Percentiles rank a stretch among this genome's conserved stretches.
Conservation (phyloP, 2,888 invertebrate species). For the Parascotia fuliginaria region DNA sequence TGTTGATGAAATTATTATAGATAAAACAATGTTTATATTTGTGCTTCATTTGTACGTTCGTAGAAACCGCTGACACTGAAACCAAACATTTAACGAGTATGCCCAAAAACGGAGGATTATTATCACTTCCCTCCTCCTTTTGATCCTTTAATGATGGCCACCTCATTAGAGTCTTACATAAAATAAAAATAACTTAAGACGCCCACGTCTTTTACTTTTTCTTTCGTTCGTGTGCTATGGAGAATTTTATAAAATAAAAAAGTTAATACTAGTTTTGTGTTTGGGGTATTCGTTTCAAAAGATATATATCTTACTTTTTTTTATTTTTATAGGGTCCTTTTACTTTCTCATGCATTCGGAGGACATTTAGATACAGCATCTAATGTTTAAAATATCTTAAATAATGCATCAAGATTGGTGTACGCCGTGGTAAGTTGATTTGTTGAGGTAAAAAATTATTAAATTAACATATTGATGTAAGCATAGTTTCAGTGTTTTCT, state of each 20-base stretch:
- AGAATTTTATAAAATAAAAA: slow-evolving; percentile 11
- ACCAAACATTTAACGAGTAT: slow-evolving; percentile 36
- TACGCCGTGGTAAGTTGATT: too few species aligned
- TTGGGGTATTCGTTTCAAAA: slow-evolving; percentile 6
- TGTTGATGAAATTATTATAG: too few species aligned
- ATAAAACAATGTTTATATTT: too few species aligned
- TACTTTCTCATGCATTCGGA: neutral
- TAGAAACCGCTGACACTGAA: slow-evolving; percentile 20
- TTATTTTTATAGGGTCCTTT: neutral
- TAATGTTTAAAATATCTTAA: neutral
- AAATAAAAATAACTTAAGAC: slow-evolving; percentile 37
- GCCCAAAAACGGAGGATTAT: slow-evolving; percentile 57
- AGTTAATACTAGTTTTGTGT: slow-evolving; percentile 5
- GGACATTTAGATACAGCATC: neutral
- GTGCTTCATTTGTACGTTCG: neutral
- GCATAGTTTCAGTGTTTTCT: too few species aligned
- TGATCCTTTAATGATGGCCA: slow-evolving; percentile 54
- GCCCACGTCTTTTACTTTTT: slow-evolving; percentile 21
- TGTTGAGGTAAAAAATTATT: too few species aligned
- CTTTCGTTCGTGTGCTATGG: slow-evolving; percentile 11
- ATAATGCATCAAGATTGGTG: too few species aligned
- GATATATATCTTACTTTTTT: neutral
- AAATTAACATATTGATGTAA: too few species aligned
- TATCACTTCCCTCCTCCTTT: slow-evolving; percentile 66
- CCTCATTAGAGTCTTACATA: slow-evolving; percentile 55